These are phyloP conservation scores for Dreissena polymorpha DNA, from an alignment of 1,140 invertebrate species.

Conservation along the genomic window DNA sequence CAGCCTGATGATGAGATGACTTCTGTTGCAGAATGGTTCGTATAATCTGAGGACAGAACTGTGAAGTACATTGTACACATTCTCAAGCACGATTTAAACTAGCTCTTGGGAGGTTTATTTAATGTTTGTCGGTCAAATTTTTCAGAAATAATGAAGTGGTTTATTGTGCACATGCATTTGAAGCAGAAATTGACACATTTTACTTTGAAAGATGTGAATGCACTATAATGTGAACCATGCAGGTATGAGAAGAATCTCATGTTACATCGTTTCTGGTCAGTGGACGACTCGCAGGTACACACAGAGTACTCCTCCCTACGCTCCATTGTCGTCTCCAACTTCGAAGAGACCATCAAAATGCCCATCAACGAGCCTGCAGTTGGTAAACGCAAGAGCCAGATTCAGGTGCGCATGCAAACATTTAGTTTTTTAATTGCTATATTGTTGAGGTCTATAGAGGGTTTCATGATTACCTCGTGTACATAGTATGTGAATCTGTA, in stretches of 20 bases:
- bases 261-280: conserved; percentile 99
- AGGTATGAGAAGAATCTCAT: conserved; percentile 95
- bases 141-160: too few species aligned
- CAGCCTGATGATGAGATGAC: conserved; percentile 97
- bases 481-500: too few species aligned
- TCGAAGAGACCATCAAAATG: conserved; percentile 98
- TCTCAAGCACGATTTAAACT: too few species aligned
- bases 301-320: conserved; percentile 97
- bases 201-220: too few species aligned
- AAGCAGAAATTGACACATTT: too few species aligned
- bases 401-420: conserved; percentile 80
- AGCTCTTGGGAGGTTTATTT: too few species aligned
- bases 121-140: too few species aligned
- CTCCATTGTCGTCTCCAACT: conserved; percentile 98
- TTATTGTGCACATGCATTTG: too few species aligned
- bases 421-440: too few species aligned
- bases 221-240: neutral
- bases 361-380: conserved; percentile 98
- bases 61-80: conserved; percentile 96
- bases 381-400: conserved; percentile 98
- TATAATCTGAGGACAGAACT: conserved; percentile 83
- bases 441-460: too few species aligned
- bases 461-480: too few species aligned
- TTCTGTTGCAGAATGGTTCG: conserved; percentile 90
- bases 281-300: conserved; percentile 97